phyloP scores from a whole-genome alignment of 2,113 vertebrate species.

The zebrafish (Danio rerio) region GRCz12tu NC_133195.1:26879001-26879500 shows the following conservation, averaged over 20 bases:
- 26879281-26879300: neutral
- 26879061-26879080: neutral
- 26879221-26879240: constrained; percentile 63
- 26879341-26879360: constrained; percentile 15
- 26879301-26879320: neutral
- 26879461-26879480: constrained; percentile 39
- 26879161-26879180: neutral
- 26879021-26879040: constrained; percentile 16
- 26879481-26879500: constrained; percentile 13
- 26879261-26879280: neutral
- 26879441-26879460: constrained; percentile 53
- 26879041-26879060: constrained; percentile 28
- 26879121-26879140: constrained; percentile 42
- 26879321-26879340: neutral
- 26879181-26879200: constrained; percentile 52
- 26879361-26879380: constrained; percentile 54
- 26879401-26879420: constrained; percentile 65
- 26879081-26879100: neutral
- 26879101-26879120: constrained; percentile 37
- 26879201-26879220: constrained; percentile 55
- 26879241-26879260: neutral
- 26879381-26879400: constrained; percentile 50
- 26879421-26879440: constrained; percentile 62
- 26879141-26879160: neutral
- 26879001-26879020: constrained; percentile 41